phyloP scores from a whole-genome alignment of 2,888 invertebrate genomes.

The Hemaris fuciformis region DNA sequence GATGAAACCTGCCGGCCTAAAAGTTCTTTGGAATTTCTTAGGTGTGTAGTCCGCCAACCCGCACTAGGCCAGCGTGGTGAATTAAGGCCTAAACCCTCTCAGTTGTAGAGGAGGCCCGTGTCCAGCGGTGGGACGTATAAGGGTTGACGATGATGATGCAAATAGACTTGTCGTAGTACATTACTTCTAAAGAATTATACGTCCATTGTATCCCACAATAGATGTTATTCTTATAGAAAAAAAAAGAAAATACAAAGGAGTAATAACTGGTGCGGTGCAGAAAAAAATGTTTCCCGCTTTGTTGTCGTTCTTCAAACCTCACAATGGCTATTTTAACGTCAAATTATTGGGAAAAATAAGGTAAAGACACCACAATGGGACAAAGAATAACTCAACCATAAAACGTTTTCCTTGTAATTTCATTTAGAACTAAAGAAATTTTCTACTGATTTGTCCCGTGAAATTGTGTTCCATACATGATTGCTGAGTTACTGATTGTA shows the following conservation, averaged over 20 bases:
- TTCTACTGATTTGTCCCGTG: not conserved
- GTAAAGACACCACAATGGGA: not conserved
- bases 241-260: not conserved
- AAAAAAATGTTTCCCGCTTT: not conserved
- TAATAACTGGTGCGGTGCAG: not conserved
- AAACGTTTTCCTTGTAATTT: not conserved
- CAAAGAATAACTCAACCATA: not conserved
- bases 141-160: too few relatives aligned
- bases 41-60: too few relatives aligned
- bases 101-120: too few relatives aligned
- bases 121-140: too few relatives aligned
- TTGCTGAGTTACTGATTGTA: not conserved
- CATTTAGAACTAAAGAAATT: not conserved
- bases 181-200: not conserved
- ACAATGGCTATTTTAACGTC: conserved; percentile 2
- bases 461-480: not conserved
- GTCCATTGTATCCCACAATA: not conserved
- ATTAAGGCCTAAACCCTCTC: too few relatives aligned
- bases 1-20: too few relatives aligned
- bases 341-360: conserved; percentile 1
- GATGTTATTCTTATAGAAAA: not conserved
- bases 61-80: too few relatives aligned
- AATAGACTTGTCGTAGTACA: too few relatives aligned
- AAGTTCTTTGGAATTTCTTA: too few relatives aligned
- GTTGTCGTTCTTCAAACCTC: not conserved